Evolutionary conservation across 2,113 vertebrate genomes (phyloP), one percentile per base, ranked within the genome.

Genomic region (Pachypanchax playfairii): DNA sequence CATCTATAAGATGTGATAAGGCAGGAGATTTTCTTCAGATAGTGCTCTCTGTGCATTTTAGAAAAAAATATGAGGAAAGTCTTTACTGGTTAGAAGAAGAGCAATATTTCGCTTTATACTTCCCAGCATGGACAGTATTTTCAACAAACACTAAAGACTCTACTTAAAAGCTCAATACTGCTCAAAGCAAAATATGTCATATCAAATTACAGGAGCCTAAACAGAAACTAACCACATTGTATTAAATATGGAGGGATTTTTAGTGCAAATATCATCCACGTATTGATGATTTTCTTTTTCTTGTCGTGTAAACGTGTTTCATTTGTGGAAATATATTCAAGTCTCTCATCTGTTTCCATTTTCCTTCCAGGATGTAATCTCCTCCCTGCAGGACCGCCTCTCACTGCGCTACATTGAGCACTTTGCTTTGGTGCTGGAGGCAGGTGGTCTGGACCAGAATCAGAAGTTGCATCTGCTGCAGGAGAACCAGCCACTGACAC

Each of bases 331-430:
- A 50, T 51, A 8, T 44, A 42, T 70, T 76, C 26, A 3, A 42
- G 10, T 54, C 47, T 54, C 28, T 68, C 26, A 71, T 62, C 41
- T 46, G 18, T 56, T 70, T 52, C 59, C 58, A 56, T 60, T 72
- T 24, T 54, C 26, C 51, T 54, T 85, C 50, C 61, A 99, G 97
- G 97, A 99, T 68, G 97, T 99, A 85, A 98, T 98, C 84, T 94
- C 95, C 57, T 98, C 97, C 0, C 75, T 98, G 86, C 96, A 99
- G 89, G 97, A 99, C 84, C 96, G 96, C 52, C 95, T 99, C 72
- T 97, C 96, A n/a, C 88, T 99, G 69, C 94, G 95, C 52, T 94
- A 97, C 87, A 97, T 98, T 20, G 96, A 99, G 90, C 96, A 99
- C 78, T 99, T 99, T 80, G 94, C 96, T 80, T 92, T 99, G 66